Conservation (phyloP, 2,797 vertebrate genomes). For the Eidolon dupreanum region DNA sequence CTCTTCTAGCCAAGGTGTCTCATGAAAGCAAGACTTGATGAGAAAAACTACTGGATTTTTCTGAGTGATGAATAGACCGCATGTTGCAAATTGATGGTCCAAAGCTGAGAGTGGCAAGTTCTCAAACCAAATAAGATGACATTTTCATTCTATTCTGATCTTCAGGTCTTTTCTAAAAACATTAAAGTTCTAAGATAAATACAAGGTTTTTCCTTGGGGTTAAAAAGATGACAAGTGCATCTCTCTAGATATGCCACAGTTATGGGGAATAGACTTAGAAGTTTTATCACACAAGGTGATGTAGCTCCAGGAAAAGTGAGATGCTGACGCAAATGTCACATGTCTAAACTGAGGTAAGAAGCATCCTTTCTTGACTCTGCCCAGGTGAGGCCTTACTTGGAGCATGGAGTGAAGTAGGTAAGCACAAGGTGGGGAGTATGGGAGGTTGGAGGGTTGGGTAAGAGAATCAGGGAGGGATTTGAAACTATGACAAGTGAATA, state of each 20-base stretch:
- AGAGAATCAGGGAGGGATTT: rapidly evolving
- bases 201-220: neutral
- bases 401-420: neutral
- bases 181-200: neutral
- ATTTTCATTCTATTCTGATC: neutral
- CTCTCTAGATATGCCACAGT: neutral
- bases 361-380: neutral
- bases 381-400: neutral
- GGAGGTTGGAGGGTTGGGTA: too few relatives aligned
- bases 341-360: neutral
- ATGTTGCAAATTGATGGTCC: neutral
- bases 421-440: rapidly evolving
- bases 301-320: neutral
- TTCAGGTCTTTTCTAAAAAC: constrained; percentile 8
- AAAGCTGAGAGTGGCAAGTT: neutral
- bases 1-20: neutral
- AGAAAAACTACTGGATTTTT: neutral
- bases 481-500: neutral
- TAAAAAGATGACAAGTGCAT: neutral
- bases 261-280: neutral
- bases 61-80: neutral
- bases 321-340: neutral
- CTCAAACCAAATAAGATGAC: neutral
- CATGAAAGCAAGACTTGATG: neutral
- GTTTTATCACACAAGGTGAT: neutral